A percentile compares a stretch with the other conserved stretches of the same genome.
These are phyloP conservation scores for honey bee (Apis mellifera) DNA, from an alignment of 1,140 invertebrate species.

Conservation along the genomic window DNA sequence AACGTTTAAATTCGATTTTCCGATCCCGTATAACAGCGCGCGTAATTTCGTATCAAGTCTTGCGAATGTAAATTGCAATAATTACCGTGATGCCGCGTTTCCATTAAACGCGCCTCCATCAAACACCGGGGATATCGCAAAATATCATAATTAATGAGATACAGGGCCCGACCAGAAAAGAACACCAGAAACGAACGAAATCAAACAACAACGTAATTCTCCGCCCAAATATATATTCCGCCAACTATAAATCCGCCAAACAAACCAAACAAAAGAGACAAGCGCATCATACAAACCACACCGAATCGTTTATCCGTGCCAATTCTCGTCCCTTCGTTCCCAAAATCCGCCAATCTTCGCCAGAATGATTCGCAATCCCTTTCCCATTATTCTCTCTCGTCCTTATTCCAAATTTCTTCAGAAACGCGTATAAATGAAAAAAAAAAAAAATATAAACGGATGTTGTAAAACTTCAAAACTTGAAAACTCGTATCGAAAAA, in stretches of 20 bases:
- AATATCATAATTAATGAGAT: conserved; percentile 15
- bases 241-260: not conserved
- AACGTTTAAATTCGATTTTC: not conserved
- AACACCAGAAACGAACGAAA: not conserved
- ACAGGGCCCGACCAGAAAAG: not conserved
- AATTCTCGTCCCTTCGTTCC: not conserved
- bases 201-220: not conserved
- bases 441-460: too few species aligned
- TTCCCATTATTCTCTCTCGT: not conserved
- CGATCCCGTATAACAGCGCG: not conserved
- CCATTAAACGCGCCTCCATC: not conserved
- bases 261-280: not conserved
- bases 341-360: not conserved
- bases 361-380: not conserved
- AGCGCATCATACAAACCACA: not conserved
- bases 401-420: not conserved
- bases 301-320: not conserved
- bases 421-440: not conserved
- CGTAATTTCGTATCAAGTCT: not conserved
- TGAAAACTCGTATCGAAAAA: too few species aligned
- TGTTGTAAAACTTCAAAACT: too few species aligned
- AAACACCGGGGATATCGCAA: not conserved
- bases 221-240: not conserved
- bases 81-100: not conserved
- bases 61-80: not conserved